Base-by-base conservation (phyloP, 2,113 vertebrate genomes). In the Urocitellus parryii region DNA sequence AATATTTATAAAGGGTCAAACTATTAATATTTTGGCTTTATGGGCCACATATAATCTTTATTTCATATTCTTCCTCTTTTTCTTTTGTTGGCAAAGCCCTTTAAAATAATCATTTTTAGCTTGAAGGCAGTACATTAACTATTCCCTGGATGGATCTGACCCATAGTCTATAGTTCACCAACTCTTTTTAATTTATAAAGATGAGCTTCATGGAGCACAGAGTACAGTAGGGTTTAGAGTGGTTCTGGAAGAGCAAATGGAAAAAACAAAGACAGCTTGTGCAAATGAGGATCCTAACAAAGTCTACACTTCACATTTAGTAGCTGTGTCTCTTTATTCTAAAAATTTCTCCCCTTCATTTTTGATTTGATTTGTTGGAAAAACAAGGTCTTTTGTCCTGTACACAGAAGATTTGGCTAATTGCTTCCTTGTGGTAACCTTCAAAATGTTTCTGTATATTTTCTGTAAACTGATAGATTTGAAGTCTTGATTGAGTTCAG, bases 181-280 rank as follows among this genome's bases (percentile, higher is more conserved):
- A 56, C 6, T 61, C 7, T 9, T 86, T 58, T 70, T 72, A 42
- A 18, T 73, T 82, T 16, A 65, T 12, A 86, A 90, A 95, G 22
- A 63, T 4, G 24, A 10, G 51, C n/a, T 32, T 34, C 14, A 12
- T 29, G 14, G 13, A 34, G 13, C 53, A 85, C 20, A 95, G 32
- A 95, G 63, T 81, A 29, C 42, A 34, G 68, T 32, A 72, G 37
- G 8, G 39, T 68, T 89, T 84, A 37, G 14, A 68, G 25, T 76
- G 27, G 17, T 79, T 96, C 48, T 85, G 67, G 74, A 85, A 89
- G 24, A 84, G 45, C 72, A 95, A 58, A 68, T 80, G 34, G 48
- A 73, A 92, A 76, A 58, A 42, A 51, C 25, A 88, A 74, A 90
- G 10, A 8, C 2, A 51, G 45, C 22, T 63, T 51, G 5, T 70